Evolutionary conservation across 2,113 vertebrate genomes (phyloP).

Genomic region (Poecilia latipinna): DNA sequence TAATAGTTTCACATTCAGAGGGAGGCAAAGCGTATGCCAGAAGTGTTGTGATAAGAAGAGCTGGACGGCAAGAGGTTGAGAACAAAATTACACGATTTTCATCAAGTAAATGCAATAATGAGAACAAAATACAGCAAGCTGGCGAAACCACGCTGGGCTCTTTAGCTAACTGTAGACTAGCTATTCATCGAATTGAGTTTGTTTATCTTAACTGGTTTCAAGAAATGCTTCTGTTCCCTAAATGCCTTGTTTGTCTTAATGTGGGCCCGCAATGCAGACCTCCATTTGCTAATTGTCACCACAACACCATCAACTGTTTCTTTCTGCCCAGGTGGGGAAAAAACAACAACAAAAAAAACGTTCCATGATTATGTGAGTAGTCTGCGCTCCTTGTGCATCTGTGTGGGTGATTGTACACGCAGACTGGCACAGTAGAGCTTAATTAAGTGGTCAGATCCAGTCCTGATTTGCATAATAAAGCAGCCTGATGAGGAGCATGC

Average conservation of each 20-base stretch:
- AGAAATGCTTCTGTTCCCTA: conserved; percentile 63
- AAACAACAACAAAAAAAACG: not conserved
- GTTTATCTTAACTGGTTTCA: conserved; percentile 59
- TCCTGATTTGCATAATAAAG: conserved; percentile 79
- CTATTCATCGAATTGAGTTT: conserved; percentile 64
- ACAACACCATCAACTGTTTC: conserved; percentile 25
- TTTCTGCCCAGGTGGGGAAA: conserved; percentile 21
- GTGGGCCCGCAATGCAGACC: conserved; percentile 12
- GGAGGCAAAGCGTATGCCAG: too few relatives aligned
- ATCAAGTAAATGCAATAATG: too few relatives aligned
- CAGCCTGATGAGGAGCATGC: conserved; percentile 47
- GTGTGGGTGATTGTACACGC: not conserved
- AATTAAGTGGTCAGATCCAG: conserved; percentile 76
- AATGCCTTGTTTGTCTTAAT: conserved; percentile 25
- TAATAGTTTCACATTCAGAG: too few relatives aligned
- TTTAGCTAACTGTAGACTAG: conserved; percentile 58
- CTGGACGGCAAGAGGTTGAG: too few relatives aligned
- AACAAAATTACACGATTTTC: too few relatives aligned
- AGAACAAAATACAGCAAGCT: too few relatives aligned
- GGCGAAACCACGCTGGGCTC: too few relatives aligned
- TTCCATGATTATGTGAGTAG: conserved; percentile 5
- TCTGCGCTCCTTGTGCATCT: conserved; percentile 8
- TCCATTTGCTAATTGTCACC: conserved; percentile 39
- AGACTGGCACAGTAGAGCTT: conserved; percentile 53
- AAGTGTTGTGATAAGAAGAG: too few relatives aligned